Base-by-base conservation (phyloP, 2,888 invertebrate genomes). In the Drosophila pseudotalamancana region DNA sequence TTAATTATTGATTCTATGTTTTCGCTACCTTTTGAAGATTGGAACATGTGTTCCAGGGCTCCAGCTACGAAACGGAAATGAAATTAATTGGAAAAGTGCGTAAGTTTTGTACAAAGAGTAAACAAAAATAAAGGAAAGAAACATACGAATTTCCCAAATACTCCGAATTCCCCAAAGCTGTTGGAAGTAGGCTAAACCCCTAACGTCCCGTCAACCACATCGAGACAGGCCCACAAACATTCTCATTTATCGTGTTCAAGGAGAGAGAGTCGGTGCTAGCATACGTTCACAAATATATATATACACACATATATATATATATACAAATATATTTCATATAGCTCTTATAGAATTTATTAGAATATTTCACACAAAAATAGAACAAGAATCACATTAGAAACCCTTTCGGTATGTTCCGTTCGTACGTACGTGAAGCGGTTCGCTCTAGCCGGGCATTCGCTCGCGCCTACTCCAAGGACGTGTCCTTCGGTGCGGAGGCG, bases 401-500 rank as follows among this genome's bases (percentile, higher is more conserved):
- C 25, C 11, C 23, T 31, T 37, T 9, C 4, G 46, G 35, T 0
- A 81, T 86, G 83, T 86, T 76, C 21, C 83, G 86, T 8, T 62
- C 70, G 3, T 68, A 39, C 29, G 68, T 79, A 6, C 51, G 64
- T 23, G 42, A 74, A 19, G 42, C 80, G 0, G 9, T 82, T 0
- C 59, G 54, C 1, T 32, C 55, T 0, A 66, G 66, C 48, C 66
- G 66, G 14, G 21, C 6, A 1, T 61, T 67, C 11, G 65, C 78
- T 53, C 94, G 97, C 83, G 93, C 93, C 88, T 96, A 95, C 90
- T 96, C 99, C 57, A 99, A 99, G 93, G 99, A 99, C 93, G 96
- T 99, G 37, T 95, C 97, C 87, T 99, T 99, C 92, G 99, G 99
- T 11, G 94, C 97, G 53, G 99, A 99, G 93, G 99, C 98, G 64